These are phyloP conservation scores for Limnephilus marmoratus DNA, from an alignment of 2,888 invertebrate genomes.

Conservation along the genomic window DNA sequence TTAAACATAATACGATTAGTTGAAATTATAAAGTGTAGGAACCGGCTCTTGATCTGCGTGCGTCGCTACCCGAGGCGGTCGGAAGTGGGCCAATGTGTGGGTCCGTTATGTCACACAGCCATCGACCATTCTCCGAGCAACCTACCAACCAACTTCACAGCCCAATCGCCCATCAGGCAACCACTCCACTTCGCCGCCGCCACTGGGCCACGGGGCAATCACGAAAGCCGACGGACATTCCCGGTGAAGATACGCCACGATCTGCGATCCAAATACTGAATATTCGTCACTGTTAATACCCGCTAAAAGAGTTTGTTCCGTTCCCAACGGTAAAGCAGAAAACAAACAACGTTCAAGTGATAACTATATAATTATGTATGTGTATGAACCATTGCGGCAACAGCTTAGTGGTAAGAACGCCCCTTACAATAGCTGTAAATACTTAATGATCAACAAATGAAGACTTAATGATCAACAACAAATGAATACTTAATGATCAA, in stretches of 20 bases:
- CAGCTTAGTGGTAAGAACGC: neutral
- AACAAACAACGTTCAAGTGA: neutral
- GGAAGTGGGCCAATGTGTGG: slow-evolving; percentile 58
- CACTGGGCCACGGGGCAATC: neutral
- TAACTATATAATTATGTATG: neutral
- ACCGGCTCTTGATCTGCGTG: slow-evolving; percentile 2
- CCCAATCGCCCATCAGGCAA: neutral
- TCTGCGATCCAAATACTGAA: neutral
- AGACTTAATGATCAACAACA: too few relatives aligned
- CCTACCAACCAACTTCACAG: neutral
- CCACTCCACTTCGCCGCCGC: neutral
- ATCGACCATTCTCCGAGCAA: neutral
- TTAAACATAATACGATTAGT: neutral
- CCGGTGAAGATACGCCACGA: neutral
- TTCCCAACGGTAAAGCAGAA: neutral
- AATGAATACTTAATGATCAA: too few relatives aligned
- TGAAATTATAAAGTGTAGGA: neutral
- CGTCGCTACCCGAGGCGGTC: neutral
- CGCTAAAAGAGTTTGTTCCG: neutral
- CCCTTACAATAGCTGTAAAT: neutral
- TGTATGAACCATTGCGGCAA: neutral
- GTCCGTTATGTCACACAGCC: slow-evolving; percentile 60
- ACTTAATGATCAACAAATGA: too few relatives aligned
- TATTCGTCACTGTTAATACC: neutral
- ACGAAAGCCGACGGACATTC: neutral